Evolutionary conservation across 2,113 vertebrate species (phyloP).

Genomic region (Melierax canorus): DNA sequence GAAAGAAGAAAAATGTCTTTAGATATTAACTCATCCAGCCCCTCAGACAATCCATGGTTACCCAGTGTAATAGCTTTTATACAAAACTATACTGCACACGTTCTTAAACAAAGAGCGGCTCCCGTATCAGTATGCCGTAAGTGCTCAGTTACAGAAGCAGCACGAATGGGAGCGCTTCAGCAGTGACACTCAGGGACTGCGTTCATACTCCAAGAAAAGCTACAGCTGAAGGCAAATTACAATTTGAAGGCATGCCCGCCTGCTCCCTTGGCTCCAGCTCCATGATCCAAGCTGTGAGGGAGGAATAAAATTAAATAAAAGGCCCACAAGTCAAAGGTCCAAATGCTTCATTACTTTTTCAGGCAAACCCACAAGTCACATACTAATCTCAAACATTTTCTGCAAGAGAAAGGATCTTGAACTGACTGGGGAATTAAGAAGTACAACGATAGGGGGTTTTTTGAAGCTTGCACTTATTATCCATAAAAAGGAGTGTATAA

Average conservation of each 20-base stretch:
- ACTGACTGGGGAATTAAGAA: background rate
- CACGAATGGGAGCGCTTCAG: background rate
- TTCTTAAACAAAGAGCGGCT: background rate
- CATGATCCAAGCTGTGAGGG: background rate
- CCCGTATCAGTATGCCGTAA: background rate
- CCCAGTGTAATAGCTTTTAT: background rate
- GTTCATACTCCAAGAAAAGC: background rate
- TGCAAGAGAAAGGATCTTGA: background rate
- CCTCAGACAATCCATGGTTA: background rate
- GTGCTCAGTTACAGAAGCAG: background rate
- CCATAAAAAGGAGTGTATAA: background rate
- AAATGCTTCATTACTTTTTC: constrained; percentile 8
- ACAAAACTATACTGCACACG: background rate
- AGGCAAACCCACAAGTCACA: background rate
- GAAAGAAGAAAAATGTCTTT: background rate
- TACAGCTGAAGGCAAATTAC: constrained; percentile 20
- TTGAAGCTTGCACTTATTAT: background rate
- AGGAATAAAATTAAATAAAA: constrained; percentile 12
- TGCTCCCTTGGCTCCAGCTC: background rate
- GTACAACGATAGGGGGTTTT: background rate
- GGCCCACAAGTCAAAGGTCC: background rate
- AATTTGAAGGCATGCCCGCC: background rate
- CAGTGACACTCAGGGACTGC: background rate
- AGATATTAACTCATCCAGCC: background rate
- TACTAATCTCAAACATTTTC: background rate